A percentile compares a stretch with the other conserved stretches of the same genome.
These are phyloP conservation scores for Danaus chrysippus DNA, from an alignment of 2,888 invertebrate species.

Conservation along the genomic window DNA sequence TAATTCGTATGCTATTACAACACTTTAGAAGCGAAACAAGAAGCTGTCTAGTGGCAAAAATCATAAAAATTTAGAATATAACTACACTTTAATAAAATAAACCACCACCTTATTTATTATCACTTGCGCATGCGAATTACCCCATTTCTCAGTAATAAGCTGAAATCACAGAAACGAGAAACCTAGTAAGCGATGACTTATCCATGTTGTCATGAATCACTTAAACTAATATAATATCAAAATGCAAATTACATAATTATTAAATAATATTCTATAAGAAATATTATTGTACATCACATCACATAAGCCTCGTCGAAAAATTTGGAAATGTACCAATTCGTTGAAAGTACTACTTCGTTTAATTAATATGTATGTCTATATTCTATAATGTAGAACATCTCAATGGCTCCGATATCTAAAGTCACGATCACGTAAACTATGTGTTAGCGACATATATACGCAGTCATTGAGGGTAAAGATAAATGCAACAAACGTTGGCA, in stretches of 20 bases:
- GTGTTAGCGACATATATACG: constrained; percentile 16
- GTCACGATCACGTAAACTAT: constrained; percentile 9
- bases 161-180: constrained; percentile 37
- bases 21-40: constrained; percentile 65
- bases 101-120: constrained; percentile 55
- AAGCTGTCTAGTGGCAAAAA: constrained; percentile 67
- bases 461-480: constrained; percentile 14
- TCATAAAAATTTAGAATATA: constrained; percentile 45
- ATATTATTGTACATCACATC: constrained; percentile 72
- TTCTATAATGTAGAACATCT: constrained; percentile 3
- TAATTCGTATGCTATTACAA: constrained; percentile 56
- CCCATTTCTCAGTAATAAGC: constrained; percentile 45
- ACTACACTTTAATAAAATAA: constrained; percentile 60
- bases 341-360: background rate
- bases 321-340: constrained; percentile 66
- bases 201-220: constrained; percentile 39
- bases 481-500: constrained; percentile 45
- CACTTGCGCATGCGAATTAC: constrained; percentile 65
- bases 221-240: constrained; percentile 41
- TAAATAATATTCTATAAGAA: constrained; percentile 47
- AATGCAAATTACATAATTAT: constrained; percentile 44
- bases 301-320: constrained; percentile 69
- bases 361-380: constrained; percentile 12
- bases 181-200: constrained; percentile 49
- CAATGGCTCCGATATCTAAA: constrained; percentile 12